Conservation (phyloP, 2,113 vertebrate species). For the Gobio gobio region DNA sequence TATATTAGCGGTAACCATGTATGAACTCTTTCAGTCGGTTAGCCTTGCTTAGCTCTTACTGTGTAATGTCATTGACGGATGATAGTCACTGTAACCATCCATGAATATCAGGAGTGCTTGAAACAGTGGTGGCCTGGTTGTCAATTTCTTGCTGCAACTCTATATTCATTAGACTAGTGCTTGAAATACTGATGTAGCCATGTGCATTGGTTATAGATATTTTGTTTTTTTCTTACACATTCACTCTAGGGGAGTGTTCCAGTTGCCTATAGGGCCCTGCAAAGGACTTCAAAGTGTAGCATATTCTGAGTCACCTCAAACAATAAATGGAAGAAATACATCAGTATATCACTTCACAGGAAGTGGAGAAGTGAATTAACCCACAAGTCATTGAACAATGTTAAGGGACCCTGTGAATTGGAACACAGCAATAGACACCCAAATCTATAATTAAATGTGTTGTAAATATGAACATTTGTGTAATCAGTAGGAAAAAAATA, state of each 20-base stretch:
- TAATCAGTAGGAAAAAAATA: neutral
- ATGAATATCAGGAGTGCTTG: constrained; percentile 36
- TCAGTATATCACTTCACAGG: neutral
- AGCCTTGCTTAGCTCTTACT: neutral
- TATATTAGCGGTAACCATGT: neutral
- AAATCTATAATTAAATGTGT: neutral
- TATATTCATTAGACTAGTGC: constrained; percentile 8
- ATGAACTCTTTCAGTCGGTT: neutral
- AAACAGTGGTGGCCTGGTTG: neutral
- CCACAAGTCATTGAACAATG: neutral
- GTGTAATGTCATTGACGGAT: constrained; percentile 35
- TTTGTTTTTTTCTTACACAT: neutral
- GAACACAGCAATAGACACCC: neutral
- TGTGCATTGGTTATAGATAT: constrained; percentile 2
- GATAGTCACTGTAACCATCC: constrained; percentile 38
- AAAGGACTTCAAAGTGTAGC: neutral
- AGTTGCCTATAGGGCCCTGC: neutral
- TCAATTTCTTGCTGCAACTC: neutral
- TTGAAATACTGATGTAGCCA: constrained; percentile 9
- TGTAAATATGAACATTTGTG: neutral
- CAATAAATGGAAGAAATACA: neutral
- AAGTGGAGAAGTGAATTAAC: neutral
- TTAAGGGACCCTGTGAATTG: neutral
- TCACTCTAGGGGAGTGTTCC: neutral
- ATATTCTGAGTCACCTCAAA: neutral